Percentiles rank a stretch among this genome's conserved stretches.
These are phyloP conservation scores for Luidia sarsii DNA, from an alignment of 53 echinoderm and acorn worm genomes.

Conservation along the genomic window DNA sequence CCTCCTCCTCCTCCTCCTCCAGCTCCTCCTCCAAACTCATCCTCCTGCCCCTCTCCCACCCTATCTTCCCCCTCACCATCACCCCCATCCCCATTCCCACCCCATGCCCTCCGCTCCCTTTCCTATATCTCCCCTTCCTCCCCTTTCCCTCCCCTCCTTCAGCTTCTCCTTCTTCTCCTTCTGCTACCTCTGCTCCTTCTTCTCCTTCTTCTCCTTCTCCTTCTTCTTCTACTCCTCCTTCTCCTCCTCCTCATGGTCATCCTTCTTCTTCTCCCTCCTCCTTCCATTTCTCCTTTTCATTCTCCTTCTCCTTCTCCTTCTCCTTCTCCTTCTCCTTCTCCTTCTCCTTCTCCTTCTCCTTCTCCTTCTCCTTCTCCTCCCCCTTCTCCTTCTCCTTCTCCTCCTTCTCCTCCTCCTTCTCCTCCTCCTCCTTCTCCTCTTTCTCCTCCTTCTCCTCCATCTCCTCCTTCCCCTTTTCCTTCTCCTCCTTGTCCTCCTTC, in stretches of 20 bases:
- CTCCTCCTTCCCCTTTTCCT: neutral
- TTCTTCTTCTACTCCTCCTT: no score
- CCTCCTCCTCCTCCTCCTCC: neutral
- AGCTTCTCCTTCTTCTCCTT: neutral
- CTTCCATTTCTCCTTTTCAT: neutral
- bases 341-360: slow-evolving; percentile 1
- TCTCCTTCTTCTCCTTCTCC: neutral
- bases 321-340: neutral
- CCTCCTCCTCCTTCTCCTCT: neutral
- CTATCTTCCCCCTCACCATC: no score
- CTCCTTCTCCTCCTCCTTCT: neutral
- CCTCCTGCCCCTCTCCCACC: no score
- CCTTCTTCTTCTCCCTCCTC: neutral
- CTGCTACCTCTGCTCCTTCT: neutral
- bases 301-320: neutral
- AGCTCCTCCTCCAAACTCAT: neutral
- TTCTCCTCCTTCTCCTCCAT: neutral
- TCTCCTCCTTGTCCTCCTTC: slow-evolving; percentile 25
- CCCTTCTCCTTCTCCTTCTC: neutral
- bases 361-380: neutral
- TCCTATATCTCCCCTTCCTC: no score
- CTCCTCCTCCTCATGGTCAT: no score
- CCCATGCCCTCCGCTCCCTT: no score
- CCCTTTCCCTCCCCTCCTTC: no score
- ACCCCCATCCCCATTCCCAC: no score